phyloP scores from a whole-genome alignment of 2,797 vertebrate genomes.

The Ibycter americanus region DNA sequence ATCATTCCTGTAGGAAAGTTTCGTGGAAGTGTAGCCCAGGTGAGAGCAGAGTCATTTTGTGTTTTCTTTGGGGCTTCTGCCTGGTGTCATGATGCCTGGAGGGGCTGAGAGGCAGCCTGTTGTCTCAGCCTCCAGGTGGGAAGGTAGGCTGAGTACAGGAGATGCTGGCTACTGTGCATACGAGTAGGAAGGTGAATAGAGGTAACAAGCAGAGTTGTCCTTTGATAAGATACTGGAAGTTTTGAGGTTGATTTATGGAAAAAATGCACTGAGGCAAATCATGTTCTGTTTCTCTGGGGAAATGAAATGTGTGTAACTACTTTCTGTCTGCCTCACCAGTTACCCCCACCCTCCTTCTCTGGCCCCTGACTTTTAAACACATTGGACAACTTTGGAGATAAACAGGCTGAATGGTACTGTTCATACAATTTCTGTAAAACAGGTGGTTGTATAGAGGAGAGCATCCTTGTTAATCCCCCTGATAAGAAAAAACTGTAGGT shows the following conservation, averaged over 20 bases:
- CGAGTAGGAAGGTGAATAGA: not conserved
- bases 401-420: not conserved
- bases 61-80: not conserved
- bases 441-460: not conserved
- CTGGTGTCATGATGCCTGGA: not conserved
- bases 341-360: not conserved
- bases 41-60: not conserved
- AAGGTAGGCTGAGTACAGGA: not conserved
- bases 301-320: not conserved
- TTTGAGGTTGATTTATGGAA: not conserved
- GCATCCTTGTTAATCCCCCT: not conserved
- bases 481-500: not conserved
- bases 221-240: not conserved
- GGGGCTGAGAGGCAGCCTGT: not conserved
- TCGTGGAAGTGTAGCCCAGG: not conserved
- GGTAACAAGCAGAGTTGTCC: no score
- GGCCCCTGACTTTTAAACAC: not conserved
- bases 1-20: not conserved
- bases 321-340: not conserved
- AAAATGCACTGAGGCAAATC: not conserved
- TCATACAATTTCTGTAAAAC: not conserved
- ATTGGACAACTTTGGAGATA: not conserved
- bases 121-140: not conserved
- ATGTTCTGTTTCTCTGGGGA: not conserved
- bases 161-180: not conserved